These are phyloP conservation scores for Gortyna flavago DNA, from an alignment of 2,888 invertebrate genomes.

Conservation along the genomic window DNA sequence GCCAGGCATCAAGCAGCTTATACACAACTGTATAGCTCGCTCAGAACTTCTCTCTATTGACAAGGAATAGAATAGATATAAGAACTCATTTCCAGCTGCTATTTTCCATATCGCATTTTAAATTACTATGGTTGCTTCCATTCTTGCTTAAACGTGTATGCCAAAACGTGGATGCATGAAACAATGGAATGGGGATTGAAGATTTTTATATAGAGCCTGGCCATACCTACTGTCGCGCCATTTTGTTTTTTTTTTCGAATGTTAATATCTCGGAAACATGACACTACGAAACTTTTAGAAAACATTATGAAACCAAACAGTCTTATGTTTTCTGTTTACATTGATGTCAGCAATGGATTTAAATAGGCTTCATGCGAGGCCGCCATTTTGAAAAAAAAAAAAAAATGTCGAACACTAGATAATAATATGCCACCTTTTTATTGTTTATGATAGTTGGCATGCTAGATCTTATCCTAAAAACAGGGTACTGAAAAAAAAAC, in stretches of 20 bases:
- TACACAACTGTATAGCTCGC: slow-evolving; percentile 86
- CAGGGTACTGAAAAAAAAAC: background rate
- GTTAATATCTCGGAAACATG: background rate
- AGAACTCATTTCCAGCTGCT: background rate
- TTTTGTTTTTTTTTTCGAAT: background rate
- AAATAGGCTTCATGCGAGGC: no score
- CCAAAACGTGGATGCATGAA: background rate
- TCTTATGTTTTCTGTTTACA: background rate
- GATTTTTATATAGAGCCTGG: background rate
- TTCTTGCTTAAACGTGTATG: slow-evolving; percentile 9
- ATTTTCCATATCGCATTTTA: slow-evolving; percentile 2
- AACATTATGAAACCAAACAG: background rate
- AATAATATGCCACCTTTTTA: background rate
- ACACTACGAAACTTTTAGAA: background rate
- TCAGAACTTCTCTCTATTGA: slow-evolving; percentile 85
- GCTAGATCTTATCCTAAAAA: background rate
- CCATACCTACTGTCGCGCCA: background rate
- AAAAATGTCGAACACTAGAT: no score
- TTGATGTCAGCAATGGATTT: no score
- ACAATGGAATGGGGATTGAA: background rate
- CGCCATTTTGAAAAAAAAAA: no score
- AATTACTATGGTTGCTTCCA: slow-evolving; percentile 6
- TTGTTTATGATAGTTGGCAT: background rate
- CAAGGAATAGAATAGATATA: slow-evolving; percentile 71
- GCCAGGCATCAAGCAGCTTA: slow-evolving; percentile 91